Base-by-base conservation (phyloP, 2,888 invertebrate species). In the Perdita meconis region DNA sequence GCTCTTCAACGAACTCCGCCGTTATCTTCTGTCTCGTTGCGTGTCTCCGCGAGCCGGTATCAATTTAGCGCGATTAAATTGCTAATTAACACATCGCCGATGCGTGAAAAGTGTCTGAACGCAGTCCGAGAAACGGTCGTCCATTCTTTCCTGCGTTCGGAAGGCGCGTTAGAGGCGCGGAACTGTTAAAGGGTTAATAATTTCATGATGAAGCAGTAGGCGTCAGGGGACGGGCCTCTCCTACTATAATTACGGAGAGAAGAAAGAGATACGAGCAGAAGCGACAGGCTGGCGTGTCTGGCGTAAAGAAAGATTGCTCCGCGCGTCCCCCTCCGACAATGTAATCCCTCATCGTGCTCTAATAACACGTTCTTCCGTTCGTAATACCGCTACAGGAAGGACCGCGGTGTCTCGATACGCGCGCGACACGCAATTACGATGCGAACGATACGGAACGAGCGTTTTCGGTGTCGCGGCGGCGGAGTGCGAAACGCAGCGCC, bases 301-400 rank as follows among this genome's bases (percentile, higher is more conserved):
- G 13, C 38, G 13, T 69, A 30, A 64, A 64, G 64, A 64, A 69
- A 53, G 60, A 72, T 72, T 61, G 55, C 30, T 38, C 40, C 63
- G 13, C 34, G 26, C 26, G 8, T 13, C 26, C 53, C 16, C 26
- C 53, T 53, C 8, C 8, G 64, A 71, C 72, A 64, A 64, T 44
- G 63, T 53, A 57, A 74, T 71, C 72, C 57, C 57, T 71, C 72
- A 72, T 74, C 64, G 72, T 13, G 57, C 63, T 53, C 72, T 71
- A 71, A 71, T 74, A 71, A 74, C 72, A 74, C 51, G 72, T 53
- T 64, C 57, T 34, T 64, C 64, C 57, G 30, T 16, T 26, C 51
- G 72, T 60, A 53, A 64, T 51, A n/a, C 42, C 56, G 59, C 12
- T 16, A 16, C 36, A 12, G 30, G 10, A 42, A 47, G 53, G 38